Conservation (phyloP, 2,797 vertebrate genomes). For the Pachyuromys duprasi region DNA sequence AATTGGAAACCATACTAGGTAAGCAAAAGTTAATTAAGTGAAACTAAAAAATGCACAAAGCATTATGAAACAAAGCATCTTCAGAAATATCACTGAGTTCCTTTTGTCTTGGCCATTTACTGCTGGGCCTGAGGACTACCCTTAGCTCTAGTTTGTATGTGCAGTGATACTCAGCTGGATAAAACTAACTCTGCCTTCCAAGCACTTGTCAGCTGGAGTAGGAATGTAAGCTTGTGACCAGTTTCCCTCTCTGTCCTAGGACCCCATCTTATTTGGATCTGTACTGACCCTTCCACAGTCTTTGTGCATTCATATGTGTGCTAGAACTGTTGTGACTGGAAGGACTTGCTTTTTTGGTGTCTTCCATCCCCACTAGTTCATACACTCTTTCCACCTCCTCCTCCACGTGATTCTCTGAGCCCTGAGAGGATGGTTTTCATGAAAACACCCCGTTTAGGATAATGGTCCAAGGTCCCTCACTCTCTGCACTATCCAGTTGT, state of each 20-base stretch:
- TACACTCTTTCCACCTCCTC: not conserved
- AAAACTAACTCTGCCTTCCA: not conserved
- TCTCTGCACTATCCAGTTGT: not conserved
- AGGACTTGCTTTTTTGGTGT: not conserved
- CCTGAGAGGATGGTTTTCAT: not conserved
- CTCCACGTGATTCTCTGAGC: not conserved
- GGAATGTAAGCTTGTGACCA: too few relatives aligned
- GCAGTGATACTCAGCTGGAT: not conserved
- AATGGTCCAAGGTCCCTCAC: too few relatives aligned
- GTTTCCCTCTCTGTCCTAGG: not conserved
- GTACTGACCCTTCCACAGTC: not conserved
- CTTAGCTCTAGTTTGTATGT: not conserved
- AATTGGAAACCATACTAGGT: not conserved
- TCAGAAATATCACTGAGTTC: not conserved
- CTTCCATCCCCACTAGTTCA: not conserved
- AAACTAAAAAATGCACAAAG: not conserved
- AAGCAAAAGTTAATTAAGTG: not conserved
- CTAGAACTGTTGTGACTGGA: not conserved
- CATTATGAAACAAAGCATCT: not conserved
- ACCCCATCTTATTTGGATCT: not conserved
- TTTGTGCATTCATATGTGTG: not conserved
- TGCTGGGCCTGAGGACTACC: not conserved
- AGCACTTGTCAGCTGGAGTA: not conserved
- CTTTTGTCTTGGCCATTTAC: not conserved
- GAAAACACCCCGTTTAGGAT: not conserved